Conservation (phyloP, 2,113 vertebrate species). For the Sinocyclocheilus anshuiensis region DNA sequence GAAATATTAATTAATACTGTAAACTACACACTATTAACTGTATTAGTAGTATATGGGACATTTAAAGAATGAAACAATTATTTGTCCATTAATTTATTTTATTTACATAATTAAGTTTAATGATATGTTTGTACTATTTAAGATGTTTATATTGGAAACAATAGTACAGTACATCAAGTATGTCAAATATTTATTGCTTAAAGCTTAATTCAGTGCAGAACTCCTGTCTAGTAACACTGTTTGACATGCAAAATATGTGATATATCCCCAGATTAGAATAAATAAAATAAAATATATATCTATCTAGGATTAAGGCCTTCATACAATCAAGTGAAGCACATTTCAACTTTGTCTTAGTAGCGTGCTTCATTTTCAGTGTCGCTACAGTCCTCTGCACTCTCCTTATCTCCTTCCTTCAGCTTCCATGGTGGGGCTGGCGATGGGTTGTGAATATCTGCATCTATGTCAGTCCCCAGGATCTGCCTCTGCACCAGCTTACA, state of each 20-base stretch:
- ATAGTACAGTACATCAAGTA: slow-evolving; percentile 1
- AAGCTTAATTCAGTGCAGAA: not conserved
- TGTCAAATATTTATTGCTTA: not conserved
- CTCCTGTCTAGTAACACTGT: not conserved
- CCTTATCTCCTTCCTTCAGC: slow-evolving; percentile 12
- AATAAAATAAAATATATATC: not conserved
- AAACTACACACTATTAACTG: not conserved
- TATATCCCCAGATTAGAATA: not conserved
- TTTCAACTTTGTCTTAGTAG: slow-evolving; percentile 26
- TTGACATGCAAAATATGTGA: not conserved
- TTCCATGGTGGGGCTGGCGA: not conserved
- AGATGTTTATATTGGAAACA: not conserved
- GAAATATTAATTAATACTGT: not conserved
- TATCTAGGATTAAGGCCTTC: not conserved
- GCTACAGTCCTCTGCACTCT: slow-evolving; percentile 59
- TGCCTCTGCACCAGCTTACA: slow-evolving; percentile 90
- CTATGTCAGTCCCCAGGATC: slow-evolving; percentile 79
- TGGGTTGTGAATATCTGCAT: slow-evolving; percentile 50
- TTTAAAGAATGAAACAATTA: not conserved
- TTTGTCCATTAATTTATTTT: not conserved
- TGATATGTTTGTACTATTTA: not conserved
- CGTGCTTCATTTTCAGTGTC: slow-evolving; percentile 58
- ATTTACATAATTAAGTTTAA: not conserved
- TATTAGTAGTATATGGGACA: not conserved
- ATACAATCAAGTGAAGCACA: not conserved